Conservation (phyloP, 2,888 invertebrate species). For the Stenoptilia bipunctidactyla region DNA sequence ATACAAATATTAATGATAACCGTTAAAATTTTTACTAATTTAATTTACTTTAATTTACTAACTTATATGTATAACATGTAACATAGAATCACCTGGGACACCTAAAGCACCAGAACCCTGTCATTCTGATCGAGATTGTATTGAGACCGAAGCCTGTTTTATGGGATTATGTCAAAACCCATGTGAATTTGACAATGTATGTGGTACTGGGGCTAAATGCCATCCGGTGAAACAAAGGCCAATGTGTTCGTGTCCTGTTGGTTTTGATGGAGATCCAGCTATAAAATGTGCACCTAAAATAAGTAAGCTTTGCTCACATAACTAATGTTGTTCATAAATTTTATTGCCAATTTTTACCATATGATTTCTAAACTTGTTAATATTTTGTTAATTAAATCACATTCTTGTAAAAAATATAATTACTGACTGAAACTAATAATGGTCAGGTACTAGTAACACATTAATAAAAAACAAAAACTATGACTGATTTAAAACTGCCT, state of each 20-base stretch:
- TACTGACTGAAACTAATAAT: too few relatives aligned
- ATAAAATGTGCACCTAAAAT: slow-evolving; percentile 83
- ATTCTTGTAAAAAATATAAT: too few relatives aligned
- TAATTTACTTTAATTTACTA: too few relatives aligned
- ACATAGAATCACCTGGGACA: slow-evolving; percentile 77
- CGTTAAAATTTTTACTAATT: background rate
- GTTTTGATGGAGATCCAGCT: slow-evolving; percentile 86
- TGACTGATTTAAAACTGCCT: too few relatives aligned
- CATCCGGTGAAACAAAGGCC: slow-evolving; percentile 86
- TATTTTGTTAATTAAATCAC: too few relatives aligned
- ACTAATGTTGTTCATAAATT: slow-evolving; percentile 19
- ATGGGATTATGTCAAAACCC: slow-evolving; percentile 86
- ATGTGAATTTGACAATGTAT: slow-evolving; percentile 84
- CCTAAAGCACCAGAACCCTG: slow-evolving; percentile 83
- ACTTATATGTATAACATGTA: slow-evolving; percentile 23
- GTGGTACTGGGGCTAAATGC: slow-evolving; percentile 82
- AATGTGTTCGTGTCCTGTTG: slow-evolving; percentile 84
- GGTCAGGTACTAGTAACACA: too few relatives aligned
- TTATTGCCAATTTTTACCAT: too few relatives aligned
- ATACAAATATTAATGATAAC: slow-evolving; percentile 8
- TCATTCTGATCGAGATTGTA: slow-evolving; percentile 86
- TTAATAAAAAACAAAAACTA: too few relatives aligned
- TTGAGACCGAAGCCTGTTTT: slow-evolving; percentile 85
- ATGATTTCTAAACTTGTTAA: too few relatives aligned
- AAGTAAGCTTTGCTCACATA: slow-evolving; percentile 74